Base-by-base conservation (phyloP, 37 sponge, comb jelly and placozoan species). In the Hexactinellida sp. region DNA sequence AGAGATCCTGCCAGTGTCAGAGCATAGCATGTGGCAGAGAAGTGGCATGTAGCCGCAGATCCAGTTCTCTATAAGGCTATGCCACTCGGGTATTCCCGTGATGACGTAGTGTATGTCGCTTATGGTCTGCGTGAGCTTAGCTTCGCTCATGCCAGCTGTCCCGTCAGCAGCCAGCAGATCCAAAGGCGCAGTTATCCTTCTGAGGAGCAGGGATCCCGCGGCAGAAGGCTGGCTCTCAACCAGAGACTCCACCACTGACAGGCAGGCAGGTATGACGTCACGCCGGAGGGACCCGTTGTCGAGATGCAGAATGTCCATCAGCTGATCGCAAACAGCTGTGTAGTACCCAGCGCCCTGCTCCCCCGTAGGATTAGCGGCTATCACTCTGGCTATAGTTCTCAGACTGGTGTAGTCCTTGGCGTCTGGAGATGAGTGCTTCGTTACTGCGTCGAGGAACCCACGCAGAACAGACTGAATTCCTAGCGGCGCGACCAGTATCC, bases 391-490 rank as follows among this genome's bases (percentile, higher is more conserved):
- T 21, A 63, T 63, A 7, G 13, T 23, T n/a, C 30, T 63, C 32
- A 63, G 30, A 21, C 13, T 63, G 3, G 76, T 63, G 13, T 63
- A 63, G 30, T 63, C 76, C 76, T 21, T 63, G 3, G 34, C 34
- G 13, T 63, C 76, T 25, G 76, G 34, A 32, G 76, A 63, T 63
- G 3, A 7, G 34, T 63, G 1, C 76, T 63, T 63, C 13, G 76
- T 25, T 23, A 63, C 13, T 5, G 13, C 30, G 30, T 63, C 76
- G 13, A 63, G 76, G 76, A 63, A 63, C 13, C 76, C 76, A 21
- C 76, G 76, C 30, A 63, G 30, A 63, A 63, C 76, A 7, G 76
- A 63, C 76, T 63, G 76, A 10, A 63, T 63, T 32, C 76, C 76
- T 25, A 25, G 3, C 28, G 28, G 30, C 76, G 19, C 76, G 30